These are phyloP conservation scores for Ferdinandea cuprea DNA, from an alignment of 2,888 invertebrate genomes.

Conservation along the genomic window DNA sequence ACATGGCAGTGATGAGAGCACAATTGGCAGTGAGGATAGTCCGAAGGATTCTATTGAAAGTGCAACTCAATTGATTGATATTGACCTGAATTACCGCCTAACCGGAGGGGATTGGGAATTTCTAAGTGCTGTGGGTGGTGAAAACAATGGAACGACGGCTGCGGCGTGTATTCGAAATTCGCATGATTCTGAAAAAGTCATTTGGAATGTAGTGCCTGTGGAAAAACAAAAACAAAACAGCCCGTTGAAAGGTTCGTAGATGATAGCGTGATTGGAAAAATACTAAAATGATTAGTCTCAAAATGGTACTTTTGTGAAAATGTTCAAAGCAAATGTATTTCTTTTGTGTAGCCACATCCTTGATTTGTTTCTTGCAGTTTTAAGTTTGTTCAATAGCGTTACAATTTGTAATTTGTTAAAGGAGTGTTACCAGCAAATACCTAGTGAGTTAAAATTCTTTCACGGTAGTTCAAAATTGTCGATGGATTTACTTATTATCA, in stretches of 20 bases:
- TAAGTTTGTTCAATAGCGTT: no score
- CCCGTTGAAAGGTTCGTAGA: slow-evolving; percentile 33
- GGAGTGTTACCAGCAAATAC: no score
- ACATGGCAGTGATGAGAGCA: slow-evolving; percentile 60
- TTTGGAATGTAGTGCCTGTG: slow-evolving; percentile 16
- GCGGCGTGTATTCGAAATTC: slow-evolving; percentile 13
- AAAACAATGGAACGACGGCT: slow-evolving; percentile 4
- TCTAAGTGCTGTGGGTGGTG: slow-evolving; percentile 26
- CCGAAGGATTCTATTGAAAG: slow-evolving; percentile 47
- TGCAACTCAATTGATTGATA: slow-evolving; percentile 26
- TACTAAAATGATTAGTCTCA: no score
- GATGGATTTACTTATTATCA: no score
- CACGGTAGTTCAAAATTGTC: no score
- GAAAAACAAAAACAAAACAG: background rate
- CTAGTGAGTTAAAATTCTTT: no score
- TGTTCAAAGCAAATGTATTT: no score
- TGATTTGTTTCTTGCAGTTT: no score
- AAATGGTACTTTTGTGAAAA: no score
- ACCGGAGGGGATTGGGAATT: slow-evolving; percentile 56
- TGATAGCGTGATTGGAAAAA: no score
- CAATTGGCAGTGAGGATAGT: slow-evolving; percentile 61
- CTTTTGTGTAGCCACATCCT: no score
- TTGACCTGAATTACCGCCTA: slow-evolving; percentile 42
- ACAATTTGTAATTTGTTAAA: no score
- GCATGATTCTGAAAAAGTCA: slow-evolving; percentile 5